Evolutionary conservation across 2,797 vertebrate species (phyloP).

Genomic region (Novumbra hubbsi): DNA sequence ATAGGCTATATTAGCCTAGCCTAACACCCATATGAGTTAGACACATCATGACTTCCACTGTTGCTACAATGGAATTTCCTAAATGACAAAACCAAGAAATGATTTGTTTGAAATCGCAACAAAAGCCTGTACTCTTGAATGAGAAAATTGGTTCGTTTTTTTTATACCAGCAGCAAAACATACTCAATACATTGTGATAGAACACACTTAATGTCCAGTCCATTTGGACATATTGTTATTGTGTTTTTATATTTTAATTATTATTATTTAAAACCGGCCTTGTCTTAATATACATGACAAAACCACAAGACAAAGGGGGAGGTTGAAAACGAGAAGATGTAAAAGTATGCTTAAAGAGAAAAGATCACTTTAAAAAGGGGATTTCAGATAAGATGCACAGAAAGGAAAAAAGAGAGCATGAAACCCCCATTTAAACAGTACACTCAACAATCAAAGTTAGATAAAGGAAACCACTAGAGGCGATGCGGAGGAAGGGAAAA

Average conservation of each 20-base stretch:
- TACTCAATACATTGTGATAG: background rate
- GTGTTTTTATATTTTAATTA: too few relatives aligned
- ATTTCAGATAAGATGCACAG: background rate
- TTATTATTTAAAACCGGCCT: background rate
- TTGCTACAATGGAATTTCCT: background rate
- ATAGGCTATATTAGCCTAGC: too few relatives aligned
- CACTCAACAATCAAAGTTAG: conserved; percentile 7
- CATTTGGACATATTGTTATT: background rate
- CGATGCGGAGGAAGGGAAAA: conserved; percentile 34
- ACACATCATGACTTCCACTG: background rate
- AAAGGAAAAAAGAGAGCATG: conserved; percentile 19
- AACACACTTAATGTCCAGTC: background rate
- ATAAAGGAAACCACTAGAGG: conserved; percentile 6
- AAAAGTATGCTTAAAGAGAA: background rate
- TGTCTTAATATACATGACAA: background rate
- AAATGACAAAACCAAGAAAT: background rate
- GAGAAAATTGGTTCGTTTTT: too few relatives aligned
- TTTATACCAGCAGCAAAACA: too few relatives aligned
- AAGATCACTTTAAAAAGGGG: background rate
- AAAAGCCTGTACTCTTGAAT: too few relatives aligned
- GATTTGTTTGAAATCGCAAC: too few relatives aligned
- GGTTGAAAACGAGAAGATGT: background rate
- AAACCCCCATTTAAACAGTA: conserved; percentile 28
- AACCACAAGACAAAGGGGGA: background rate
- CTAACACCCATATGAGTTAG: background rate